Evolutionary conservation across 2,888 invertebrate genomes (phyloP), one percentile per base, ranked within the genome.

Genomic region (Dascillus cervinus): DNA sequence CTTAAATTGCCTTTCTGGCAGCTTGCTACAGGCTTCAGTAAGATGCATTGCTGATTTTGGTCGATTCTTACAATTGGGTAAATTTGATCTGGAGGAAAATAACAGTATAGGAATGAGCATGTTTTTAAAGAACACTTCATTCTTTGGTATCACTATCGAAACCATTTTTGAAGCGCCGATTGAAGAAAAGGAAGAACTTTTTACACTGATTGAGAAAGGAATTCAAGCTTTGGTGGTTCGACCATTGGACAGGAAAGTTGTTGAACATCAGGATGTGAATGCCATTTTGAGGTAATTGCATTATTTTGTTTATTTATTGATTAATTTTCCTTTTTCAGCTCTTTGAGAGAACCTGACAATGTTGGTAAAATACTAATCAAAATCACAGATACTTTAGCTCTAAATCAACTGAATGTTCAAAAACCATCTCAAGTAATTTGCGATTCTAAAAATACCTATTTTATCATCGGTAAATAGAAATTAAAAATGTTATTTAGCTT

Each of bases 1-100:
- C 13, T 65, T 91, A 6, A 97, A 97, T 62, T 90, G 90, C 0
- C 66, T 96, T 22, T 78, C 94, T 1, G 94, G 90, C 49, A 91
- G 91, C 24, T 88, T 94, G 57, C 69, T 96, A 1, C 73, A 78
- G 53, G 82, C 77, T 1, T 77, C 79, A 0, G 60, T 79, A 0
- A 66, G 76, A 2, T 81, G 80, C 43, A 57, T 80, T 10, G 75
- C 69, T 0, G 49, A 55, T 3, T 68, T 69, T 6, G 80, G 90
- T 5, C 69, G 81, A 39, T 88, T 90, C 58, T 62, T 90, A 25
- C 89, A 91, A 64, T 84, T 90, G 35, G 89, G 90, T 22, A 89
- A 88, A 63, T 81, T 79, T 51, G 89, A 90, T 62, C 64, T 86
- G 47, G 73, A 78, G 2, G 70, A 72, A 39, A 82, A 88, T 53